Conservation (phyloP, 2,113 vertebrate species). For the Trachemys scripta region DNA sequence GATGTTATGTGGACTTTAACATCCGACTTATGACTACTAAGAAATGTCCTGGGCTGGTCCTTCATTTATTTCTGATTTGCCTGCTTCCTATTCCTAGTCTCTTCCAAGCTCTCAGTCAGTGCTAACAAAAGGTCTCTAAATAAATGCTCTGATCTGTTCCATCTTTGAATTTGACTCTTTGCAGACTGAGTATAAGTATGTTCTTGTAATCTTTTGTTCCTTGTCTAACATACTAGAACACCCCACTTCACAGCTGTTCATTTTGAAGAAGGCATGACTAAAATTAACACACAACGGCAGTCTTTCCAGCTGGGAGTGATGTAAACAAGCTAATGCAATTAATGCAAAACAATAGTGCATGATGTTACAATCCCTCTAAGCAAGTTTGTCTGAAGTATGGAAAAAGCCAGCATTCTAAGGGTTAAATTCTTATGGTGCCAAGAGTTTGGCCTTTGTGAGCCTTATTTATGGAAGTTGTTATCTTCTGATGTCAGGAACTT, state of each 20-base stretch:
- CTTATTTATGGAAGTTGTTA: neutral
- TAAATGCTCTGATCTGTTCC: neutral
- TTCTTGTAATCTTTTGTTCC: neutral
- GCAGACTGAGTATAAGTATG: neutral
- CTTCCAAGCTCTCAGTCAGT: neutral
- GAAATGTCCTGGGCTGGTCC: neutral
- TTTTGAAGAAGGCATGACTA: neutral
- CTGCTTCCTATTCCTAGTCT: neutral
- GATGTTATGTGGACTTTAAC: neutral
- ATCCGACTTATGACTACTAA: neutral
- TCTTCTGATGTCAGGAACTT: neutral
- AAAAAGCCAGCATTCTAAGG: neutral
- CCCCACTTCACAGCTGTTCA: neutral
- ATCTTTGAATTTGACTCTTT: neutral
- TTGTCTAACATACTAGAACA: neutral
- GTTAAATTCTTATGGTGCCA: neutral
- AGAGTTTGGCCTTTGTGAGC: neutral
- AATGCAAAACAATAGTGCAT: neutral
- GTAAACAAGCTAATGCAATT: neutral
- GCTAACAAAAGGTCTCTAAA: neutral
- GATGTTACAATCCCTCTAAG: neutral
- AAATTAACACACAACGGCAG: neutral
- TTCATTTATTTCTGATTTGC: neutral
- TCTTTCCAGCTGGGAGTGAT: neutral
- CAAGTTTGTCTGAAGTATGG: neutral